Evolutionary conservation across 1,140 invertebrate species (phyloP), one percentile per base, ranked within the genome.

Genomic region (Camponotus vicinus): DNA sequence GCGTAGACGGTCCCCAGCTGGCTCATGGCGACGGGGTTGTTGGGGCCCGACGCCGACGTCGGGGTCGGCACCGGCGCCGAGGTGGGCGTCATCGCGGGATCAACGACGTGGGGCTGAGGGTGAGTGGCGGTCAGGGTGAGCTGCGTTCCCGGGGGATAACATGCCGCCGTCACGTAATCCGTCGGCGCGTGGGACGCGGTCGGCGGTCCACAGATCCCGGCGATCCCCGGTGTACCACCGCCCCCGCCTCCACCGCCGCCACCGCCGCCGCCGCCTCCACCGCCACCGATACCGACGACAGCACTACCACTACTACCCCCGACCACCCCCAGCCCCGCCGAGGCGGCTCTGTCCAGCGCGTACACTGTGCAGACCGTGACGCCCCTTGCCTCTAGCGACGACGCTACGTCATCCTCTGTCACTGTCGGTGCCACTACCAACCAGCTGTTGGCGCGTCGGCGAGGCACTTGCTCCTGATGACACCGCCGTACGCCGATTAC

Each of bases 1-100:
- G 98, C 98, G 94, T 99, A 99, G 92, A 99, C 98, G 90, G 98
- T 99, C 86, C 98, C 98, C 89, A 98, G 96, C 92, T 98, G 98
- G 95, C 97, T 98, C 96, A 98, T 97, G 87, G 95, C 95, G 80
- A 95, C 93, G 88, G 95, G 92, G 89, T 96, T 95, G 88, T 95
- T 94, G 87, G 94, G 91, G 84, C 93, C 93, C 89, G 93, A 91
- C 71, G 92, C 93, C 88, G 91, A 91, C 73, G 92, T 93, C 86
- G 93, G 94, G 57, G 92, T 93, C 91, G 92, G 93, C 42, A 94
- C 91, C 87, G 93, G 93, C 78, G 92, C 92, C 88, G 91, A 92
- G 71, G 90, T 93, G 49, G 92, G 94, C 86, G 89, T 92, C 92
- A 92, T 93, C 78, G 92, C 88, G 90, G 90, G 80, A 80, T 93